Base-by-base conservation (phyloP, 2,113 vertebrate genomes). In the Myotis lucifugus region DNA sequence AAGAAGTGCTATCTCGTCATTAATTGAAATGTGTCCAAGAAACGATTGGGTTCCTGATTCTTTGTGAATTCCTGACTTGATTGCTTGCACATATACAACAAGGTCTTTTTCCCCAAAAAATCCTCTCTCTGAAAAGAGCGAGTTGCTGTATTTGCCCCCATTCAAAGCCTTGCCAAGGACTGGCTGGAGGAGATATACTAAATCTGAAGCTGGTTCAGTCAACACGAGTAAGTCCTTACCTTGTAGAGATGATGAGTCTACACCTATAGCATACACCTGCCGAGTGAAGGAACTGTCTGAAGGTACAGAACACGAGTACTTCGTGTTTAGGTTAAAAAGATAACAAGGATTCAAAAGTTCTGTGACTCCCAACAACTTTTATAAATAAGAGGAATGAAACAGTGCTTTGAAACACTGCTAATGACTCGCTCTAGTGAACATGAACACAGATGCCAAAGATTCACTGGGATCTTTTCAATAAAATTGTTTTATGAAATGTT, bases 401-500 rank as follows among this genome's bases (percentile, higher is more conserved):
- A 64, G 52, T 85, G 7, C 59, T 87, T 76, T 92, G 78, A 56
- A 61, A 46, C 61, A 67, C 32, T 42, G 50, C 48, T 42, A 8
- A 67, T 50, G 54, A 77, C 21, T 85, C 13, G 40, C 23, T 85
- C 9, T 23, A 52, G 67, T 88, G 85, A 84, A 94, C 17, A 23
- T 70, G 40, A 88, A 85, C 61, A 72, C 78, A 84, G 48, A 70
- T 93, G 48, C 40, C 59, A 85, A 37, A 81, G 40, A 73, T 81
- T 61, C 9, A 17, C 40, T 48, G 78, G 21, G n/a, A 89, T 70
- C 6, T 13, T 85, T 69, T 92, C 25, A 61, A 10, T 78, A 67
- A 34, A 37, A 61, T 91, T 61, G 25, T 86, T 83, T 78, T 67
- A 21, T 78, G 46, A 81, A 84, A 93, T 81, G 59, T 83, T 91